Conservation (phyloP, 2,113 vertebrate genomes). For the Paradoxurus hermaphroditus region DNA sequence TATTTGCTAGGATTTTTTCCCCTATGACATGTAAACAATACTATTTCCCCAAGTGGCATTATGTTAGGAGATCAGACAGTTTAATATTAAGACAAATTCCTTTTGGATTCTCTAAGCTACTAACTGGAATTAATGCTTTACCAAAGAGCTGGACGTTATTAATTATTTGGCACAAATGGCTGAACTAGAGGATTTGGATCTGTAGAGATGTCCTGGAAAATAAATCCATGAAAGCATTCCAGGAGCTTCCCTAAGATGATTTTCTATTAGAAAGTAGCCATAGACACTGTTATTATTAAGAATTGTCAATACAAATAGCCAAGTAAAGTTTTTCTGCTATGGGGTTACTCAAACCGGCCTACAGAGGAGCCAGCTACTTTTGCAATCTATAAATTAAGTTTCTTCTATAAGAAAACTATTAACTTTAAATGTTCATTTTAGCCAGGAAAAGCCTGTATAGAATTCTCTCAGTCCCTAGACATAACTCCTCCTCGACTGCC, state of each 20-base stretch:
- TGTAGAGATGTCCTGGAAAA: not conserved
- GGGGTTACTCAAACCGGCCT: not conserved
- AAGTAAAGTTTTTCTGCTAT: not conserved
- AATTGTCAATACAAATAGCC: not conserved
- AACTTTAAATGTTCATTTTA: not conserved
- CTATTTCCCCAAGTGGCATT: not conserved
- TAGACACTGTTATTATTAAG: not conserved
- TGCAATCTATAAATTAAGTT: not conserved
- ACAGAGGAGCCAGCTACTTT: rapidly evolving
- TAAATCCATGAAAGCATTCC: not conserved
- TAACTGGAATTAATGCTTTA: not conserved
- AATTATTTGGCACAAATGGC: not conserved
- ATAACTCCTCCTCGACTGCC: not conserved
- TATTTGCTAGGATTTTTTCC: not conserved
- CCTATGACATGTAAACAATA: not conserved
- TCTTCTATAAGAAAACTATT: not conserved
- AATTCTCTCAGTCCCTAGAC: not conserved
- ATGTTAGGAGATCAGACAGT: not conserved
- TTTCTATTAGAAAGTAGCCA: not conserved
- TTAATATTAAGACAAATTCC: not conserved
- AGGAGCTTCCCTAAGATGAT: not conserved
- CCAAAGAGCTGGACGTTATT: not conserved
- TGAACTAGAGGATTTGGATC: not conserved
- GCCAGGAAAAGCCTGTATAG: not conserved
- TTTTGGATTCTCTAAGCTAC: not conserved